phyloP scores from a whole-genome alignment of 2,113 vertebrate species.

The Ailuropoda melanoleuca region DNA sequence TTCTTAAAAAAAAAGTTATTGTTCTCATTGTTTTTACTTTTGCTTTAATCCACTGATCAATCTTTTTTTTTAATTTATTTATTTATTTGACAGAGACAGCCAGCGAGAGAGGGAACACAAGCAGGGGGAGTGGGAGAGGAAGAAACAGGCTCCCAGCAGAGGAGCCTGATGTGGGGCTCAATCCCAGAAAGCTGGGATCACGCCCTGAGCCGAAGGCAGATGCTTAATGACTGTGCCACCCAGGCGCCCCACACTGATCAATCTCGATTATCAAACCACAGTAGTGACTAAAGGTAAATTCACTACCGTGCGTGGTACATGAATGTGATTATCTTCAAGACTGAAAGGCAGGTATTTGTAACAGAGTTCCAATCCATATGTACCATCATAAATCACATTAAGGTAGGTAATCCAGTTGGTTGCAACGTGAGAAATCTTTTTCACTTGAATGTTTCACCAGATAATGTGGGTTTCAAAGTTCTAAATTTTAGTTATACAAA shows the following conservation, averaged over 20 bases:
- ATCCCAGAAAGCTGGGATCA: too few species aligned
- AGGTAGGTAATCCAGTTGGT: not conserved
- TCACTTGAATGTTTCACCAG: not conserved
- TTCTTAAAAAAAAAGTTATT: not conserved
- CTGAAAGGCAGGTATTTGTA: not conserved
- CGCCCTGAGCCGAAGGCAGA: too few species aligned
- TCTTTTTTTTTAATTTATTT: not conserved
- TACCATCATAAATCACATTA: not conserved
- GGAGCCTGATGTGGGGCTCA: too few species aligned
- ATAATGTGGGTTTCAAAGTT: conserved; percentile 3
- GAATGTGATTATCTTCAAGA: not conserved
- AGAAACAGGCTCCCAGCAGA: too few species aligned
- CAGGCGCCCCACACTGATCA: not conserved
- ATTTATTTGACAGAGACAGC: too few species aligned
- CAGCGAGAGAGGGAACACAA: too few species aligned
- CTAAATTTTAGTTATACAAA: conserved; percentile 39
- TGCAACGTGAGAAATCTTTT: not conserved
- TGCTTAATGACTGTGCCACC: too few species aligned
- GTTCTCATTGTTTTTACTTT: not conserved
- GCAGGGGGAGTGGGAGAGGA: too few species aligned
- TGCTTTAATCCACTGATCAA: conserved; percentile 8
- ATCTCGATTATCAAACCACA: conserved; percentile 17
- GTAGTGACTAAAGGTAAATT: conserved; percentile 16
- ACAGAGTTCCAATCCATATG: not conserved
- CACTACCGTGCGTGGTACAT: not conserved